Percentiles rank a stretch among this genome's conserved stretches.
These are phyloP conservation scores for Haliclona indistincta DNA, from an alignment of 37 sponge, comb jelly and placozoan species.

Conservation along the genomic window DNA sequence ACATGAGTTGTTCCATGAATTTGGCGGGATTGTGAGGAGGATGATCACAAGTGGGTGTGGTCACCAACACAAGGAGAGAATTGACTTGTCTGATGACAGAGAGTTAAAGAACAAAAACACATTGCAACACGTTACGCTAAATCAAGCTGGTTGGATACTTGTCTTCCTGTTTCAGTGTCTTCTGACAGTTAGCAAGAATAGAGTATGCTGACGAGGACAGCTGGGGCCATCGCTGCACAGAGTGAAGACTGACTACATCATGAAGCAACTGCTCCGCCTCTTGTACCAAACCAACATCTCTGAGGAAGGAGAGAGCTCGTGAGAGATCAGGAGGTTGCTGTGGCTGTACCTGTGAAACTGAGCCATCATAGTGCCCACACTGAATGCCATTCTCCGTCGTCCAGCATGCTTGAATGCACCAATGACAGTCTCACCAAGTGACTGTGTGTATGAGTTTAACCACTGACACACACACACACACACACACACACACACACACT, in stretches of 20 bases:
- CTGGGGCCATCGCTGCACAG: slow-evolving; percentile 62
- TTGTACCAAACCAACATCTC: slow-evolving; percentile 47
- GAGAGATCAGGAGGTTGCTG: not conserved
- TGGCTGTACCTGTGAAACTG: slow-evolving; percentile 65
- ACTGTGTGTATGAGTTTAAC: slow-evolving; percentile 12
- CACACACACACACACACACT: not conserved
- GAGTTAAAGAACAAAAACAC: not conserved
- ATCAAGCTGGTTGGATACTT: slow-evolving; percentile 52
- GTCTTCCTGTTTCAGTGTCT: slow-evolving; percentile 57
- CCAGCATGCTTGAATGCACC: slow-evolving; percentile 92
- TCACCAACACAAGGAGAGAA: slow-evolving; percentile 52
- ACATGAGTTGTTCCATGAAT: slow-evolving; percentile 36
- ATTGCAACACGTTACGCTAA: not conserved
- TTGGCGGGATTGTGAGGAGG: slow-evolving; percentile 40
- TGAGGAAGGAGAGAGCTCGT: not conserved
- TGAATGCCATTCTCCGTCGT: slow-evolving; percentile 75
- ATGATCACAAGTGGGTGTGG: slow-evolving; percentile 35
- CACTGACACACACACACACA: not conserved
- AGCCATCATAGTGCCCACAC: slow-evolving; percentile 75
- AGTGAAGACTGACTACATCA: slow-evolving; percentile 72
- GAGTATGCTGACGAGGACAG: slow-evolving; percentile 55
- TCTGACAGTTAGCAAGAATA: slow-evolving; percentile 63
- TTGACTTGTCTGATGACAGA: slow-evolving; percentile 28
- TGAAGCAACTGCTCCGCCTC: slow-evolving; percentile 71
- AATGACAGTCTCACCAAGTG: slow-evolving; percentile 83